phyloP scores from a whole-genome alignment of 2,888 invertebrate genomes.

The Nasonia oneida region DNA sequence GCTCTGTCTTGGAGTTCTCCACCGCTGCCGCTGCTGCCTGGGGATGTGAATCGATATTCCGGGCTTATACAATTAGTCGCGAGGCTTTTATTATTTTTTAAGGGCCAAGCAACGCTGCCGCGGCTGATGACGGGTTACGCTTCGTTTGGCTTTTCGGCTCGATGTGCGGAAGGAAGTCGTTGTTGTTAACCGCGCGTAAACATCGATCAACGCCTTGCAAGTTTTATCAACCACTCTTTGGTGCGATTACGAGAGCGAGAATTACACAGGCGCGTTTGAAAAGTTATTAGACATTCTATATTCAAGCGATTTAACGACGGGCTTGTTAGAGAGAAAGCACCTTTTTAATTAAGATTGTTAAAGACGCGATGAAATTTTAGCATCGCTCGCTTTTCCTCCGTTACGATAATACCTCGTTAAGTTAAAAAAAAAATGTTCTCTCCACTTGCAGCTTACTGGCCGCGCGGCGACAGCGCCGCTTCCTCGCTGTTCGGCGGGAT shows the following conservation, averaged over 20 bases:
- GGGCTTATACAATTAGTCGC: conserved; percentile 6
- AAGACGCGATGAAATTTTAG: background rate
- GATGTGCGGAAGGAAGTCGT: too few relatives aligned
- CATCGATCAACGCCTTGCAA: too few relatives aligned
- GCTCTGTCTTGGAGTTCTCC: background rate
- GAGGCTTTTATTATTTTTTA: background rate
- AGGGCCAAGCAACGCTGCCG: background rate
- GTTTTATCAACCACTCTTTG: too few relatives aligned
- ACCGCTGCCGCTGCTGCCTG: too few relatives aligned
- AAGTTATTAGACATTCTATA: background rate
- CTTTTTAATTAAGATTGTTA: background rate
- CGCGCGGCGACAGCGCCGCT: conserved; percentile 82
- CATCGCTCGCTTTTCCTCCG: background rate
- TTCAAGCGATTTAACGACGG: background rate
- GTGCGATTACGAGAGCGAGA: background rate
- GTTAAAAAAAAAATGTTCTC: background rate
- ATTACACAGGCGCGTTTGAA: background rate
- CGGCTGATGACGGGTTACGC: too few relatives aligned
- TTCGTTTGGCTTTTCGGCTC: too few relatives aligned
- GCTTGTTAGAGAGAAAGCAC: background rate
- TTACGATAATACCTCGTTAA: background rate
- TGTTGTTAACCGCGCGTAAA: too few relatives aligned
- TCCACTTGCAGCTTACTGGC: conserved; percentile 87
- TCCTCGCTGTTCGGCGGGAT: conserved; percentile 77
- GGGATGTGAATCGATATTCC: background rate